These are phyloP conservation scores for Tenualosa ilisha DNA, from an alignment of 2,797 vertebrate genomes.

Conservation along the genomic window DNA sequence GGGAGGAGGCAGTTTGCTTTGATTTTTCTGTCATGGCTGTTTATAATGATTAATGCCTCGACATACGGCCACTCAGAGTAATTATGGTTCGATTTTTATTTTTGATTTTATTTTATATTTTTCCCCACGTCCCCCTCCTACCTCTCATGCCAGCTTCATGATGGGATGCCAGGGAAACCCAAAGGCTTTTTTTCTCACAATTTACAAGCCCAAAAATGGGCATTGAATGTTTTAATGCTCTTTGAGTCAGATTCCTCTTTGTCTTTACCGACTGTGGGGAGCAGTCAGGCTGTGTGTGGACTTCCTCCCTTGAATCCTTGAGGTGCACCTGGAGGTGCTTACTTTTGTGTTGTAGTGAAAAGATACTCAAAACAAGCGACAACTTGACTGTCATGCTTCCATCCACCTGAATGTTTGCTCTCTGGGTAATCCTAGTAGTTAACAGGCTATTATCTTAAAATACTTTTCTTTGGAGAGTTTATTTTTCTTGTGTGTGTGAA, in stretches of 20 bases:
- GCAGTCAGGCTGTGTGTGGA: background rate
- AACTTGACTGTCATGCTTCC: background rate
- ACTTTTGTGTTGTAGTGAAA: background rate
- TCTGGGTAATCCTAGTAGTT: background rate
- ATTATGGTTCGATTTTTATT: constrained; percentile 65
- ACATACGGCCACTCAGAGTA: constrained; percentile 69
- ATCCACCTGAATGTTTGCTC: background rate
- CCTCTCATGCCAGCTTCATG: background rate
- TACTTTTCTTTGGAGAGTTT: background rate
- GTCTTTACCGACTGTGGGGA: background rate
- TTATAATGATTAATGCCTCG: constrained; percentile 79
- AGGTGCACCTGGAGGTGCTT: background rate
- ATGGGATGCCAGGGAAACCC: background rate
- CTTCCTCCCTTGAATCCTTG: background rate
- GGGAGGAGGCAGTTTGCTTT: constrained; percentile 64
- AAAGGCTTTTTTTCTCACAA: background rate
- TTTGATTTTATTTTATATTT: constrained; percentile 41
- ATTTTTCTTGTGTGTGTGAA: background rate
- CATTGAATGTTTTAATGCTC: background rate
- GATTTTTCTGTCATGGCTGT: constrained; percentile 76
- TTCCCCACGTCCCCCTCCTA: background rate
- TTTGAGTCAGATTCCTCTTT: background rate
- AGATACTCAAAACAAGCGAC: background rate
- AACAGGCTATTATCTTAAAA: background rate
- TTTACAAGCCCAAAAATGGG: constrained; percentile 5